Percentiles rank a stretch among this genome's conserved stretches.
Conservation (phyloP, 2,888 invertebrate species). For the Conistra vaccinii region DNA sequence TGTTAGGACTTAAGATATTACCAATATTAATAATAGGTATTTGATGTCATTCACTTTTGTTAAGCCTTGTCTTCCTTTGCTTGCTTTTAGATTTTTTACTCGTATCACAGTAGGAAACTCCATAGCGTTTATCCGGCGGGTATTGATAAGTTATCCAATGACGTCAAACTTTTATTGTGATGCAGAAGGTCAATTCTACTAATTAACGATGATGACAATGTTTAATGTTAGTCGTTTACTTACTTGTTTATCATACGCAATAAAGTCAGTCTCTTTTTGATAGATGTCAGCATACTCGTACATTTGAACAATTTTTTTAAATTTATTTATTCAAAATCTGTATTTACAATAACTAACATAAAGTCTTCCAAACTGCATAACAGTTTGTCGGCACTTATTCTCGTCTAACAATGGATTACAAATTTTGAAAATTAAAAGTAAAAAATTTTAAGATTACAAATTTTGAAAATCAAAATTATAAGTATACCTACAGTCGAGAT, state of each 20-base stretch:
- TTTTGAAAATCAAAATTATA: too few species aligned
- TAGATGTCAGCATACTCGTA: background rate
- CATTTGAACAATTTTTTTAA: background rate
- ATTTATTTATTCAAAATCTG: too few species aligned
- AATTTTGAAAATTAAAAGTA: too few species aligned
- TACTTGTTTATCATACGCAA: background rate
- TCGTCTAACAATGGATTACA: too few species aligned
- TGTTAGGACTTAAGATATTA: background rate
- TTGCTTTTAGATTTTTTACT: background rate
- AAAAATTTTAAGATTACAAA: too few species aligned
- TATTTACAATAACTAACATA: too few species aligned
- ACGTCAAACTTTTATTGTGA: slow-evolving; percentile 22
- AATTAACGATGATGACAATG: background rate
- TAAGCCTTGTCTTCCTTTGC: background rate
- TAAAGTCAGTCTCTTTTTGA: background rate
- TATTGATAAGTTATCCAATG: slow-evolving; percentile 1
- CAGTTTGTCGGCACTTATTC: too few species aligned
- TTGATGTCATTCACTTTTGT: background rate
- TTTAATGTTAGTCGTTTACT: background rate
- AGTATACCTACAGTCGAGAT: too few species aligned
- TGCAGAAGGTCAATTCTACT: too few species aligned
- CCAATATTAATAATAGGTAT: background rate
- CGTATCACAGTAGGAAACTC: background rate
- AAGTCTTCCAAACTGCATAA: too few species aligned
- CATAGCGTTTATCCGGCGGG: background rate